These are phyloP conservation scores for Solenopsis invicta DNA, from an alignment of 1,140 invertebrate genomes.

Conservation along the genomic window DNA sequence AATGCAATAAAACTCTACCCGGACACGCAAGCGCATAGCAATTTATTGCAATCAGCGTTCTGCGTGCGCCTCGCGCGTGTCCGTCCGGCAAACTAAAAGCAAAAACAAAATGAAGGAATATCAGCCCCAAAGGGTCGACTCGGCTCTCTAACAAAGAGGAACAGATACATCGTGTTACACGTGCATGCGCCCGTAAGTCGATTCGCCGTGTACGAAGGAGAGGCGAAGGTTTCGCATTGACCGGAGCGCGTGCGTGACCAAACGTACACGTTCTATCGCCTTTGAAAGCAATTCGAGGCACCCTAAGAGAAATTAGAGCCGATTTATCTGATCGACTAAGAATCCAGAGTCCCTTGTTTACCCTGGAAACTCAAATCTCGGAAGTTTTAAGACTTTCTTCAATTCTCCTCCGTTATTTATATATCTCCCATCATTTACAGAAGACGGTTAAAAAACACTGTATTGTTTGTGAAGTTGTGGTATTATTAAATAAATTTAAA, in stretches of 20 bases:
- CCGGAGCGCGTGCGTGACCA: slow-evolving; percentile 55
- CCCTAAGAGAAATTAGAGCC: slow-evolving; percentile 65
- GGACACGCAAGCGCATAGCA: slow-evolving; percentile 77
- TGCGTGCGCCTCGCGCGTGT: slow-evolving; percentile 64
- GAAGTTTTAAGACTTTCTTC: slow-evolving; percentile 35
- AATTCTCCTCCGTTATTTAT: neutral
- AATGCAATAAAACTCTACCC: slow-evolving; percentile 60
- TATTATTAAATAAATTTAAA: neutral
- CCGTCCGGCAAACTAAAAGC: slow-evolving; percentile 65
- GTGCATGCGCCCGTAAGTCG: slow-evolving; percentile 17
- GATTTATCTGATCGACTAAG: slow-evolving; percentile 64
- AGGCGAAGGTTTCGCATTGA: slow-evolving; percentile 50
- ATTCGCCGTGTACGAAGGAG: slow-evolving; percentile 47
- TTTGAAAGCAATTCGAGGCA: slow-evolving; percentile 59
- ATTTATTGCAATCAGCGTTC: slow-evolving; percentile 81
- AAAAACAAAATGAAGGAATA: slow-evolving; percentile 68
- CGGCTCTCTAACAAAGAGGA: slow-evolving; percentile 44
- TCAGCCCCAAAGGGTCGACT: slow-evolving; percentile 54
- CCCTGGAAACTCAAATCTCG: slow-evolving; percentile 35
- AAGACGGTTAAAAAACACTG: neutral
- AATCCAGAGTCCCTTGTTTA: slow-evolving; percentile 16
- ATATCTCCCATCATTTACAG: neutral
- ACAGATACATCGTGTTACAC: slow-evolving; percentile 55
- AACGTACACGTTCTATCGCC: slow-evolving; percentile 61
- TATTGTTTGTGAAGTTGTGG: neutral